Base-by-base conservation (phyloP, 2,888 invertebrate species). In the Pinctada fucata region DNA sequence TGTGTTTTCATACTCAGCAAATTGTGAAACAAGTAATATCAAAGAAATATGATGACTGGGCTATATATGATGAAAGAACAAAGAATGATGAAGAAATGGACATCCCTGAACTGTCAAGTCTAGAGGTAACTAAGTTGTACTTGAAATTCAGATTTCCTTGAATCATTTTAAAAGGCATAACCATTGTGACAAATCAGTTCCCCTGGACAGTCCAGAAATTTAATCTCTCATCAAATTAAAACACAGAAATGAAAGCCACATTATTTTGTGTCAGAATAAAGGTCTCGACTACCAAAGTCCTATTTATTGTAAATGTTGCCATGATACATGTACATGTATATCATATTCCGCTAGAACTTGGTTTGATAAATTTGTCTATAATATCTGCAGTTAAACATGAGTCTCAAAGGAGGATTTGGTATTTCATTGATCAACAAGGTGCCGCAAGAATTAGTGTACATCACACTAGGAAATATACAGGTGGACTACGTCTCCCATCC, bases 401-500 rank as follows among this genome's bases (percentile, higher is more conserved):
- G 88, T 70, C 84, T 93, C 80, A 88, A 88, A 50, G 93, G 93
- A 76, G 97, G 96, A 45, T 91, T 96, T 79, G 96, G 96, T 6
- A 93, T 97, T 86, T 97, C 96, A 83, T 93, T 97, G 86, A 95
- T 97, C 85, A 95, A 96, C 76, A 94, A 94, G 83, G 95, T 96
- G 3, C 95, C 95, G 16, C 96, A 96, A 88, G 98, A 97, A 93
- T 93, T 98, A 72, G 93, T 97, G 82, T 97, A 96, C 92, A 94
- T 96, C 48, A 84, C 87, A 4, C 84, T 93, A 65, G 88, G 89
- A 63, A 91, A 92, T 79, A 93, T 93, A 70, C 87, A 89, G 5
- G 80, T 93, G n/a, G 91, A 92, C 76, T 92, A 91, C 81, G 85
- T 83, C 16, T 87, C 89, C 50, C 88, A 88, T 47, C 82, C 87